phyloP scores from a whole-genome alignment of 2,888 invertebrate species.

The Amphimallon solstitiale region DNA sequence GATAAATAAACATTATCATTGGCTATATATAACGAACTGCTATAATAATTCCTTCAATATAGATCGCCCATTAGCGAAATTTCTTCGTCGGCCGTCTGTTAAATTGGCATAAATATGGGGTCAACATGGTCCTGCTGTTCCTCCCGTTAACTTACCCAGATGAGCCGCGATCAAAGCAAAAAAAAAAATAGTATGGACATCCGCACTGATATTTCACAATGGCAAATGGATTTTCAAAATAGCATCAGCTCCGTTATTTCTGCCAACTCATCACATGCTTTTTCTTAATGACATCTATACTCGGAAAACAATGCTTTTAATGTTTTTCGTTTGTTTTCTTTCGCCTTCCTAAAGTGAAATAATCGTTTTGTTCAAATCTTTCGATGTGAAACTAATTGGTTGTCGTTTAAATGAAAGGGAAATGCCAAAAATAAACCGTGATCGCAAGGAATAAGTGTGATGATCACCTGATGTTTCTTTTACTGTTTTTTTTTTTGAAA shows the following conservation, averaged over 20 bases:
- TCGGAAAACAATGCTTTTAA: slow-evolving; percentile 11
- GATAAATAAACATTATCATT: too few relatives aligned
- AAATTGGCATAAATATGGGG: slow-evolving; percentile 32
- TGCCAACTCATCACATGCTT: slow-evolving; percentile 16
- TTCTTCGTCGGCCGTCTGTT: slow-evolving; percentile 11
- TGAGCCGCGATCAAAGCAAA: slow-evolving; percentile 25
- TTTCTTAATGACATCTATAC: slow-evolving; percentile 1
- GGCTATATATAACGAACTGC: slow-evolving; percentile 4
- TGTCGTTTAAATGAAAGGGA: background rate
- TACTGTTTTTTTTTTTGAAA: slow-evolving; percentile 2
- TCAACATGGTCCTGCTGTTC: slow-evolving; percentile 7
- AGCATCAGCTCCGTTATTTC: background rate
- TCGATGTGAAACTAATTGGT: slow-evolving; percentile 26
- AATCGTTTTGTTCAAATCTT: background rate
- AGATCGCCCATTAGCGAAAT: slow-evolving; percentile 21
- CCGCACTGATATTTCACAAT: slow-evolving; percentile 27
- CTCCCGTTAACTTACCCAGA: too few relatives aligned
- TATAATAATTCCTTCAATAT: slow-evolving; percentile 25
- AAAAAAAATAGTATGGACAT: slow-evolving; percentile 11
- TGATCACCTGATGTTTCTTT: slow-evolving; percentile 9
- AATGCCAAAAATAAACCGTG: background rate
- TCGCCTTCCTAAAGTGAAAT: background rate
- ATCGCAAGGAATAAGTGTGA: background rate
- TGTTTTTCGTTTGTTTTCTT: too few relatives aligned
- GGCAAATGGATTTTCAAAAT: slow-evolving; percentile 30